A percentile compares a stretch with the other conserved stretches of the same genome.
These are phyloP conservation scores for Hedychridium roseum DNA, from an alignment of 2,888 invertebrate species.

Conservation along the genomic window DNA sequence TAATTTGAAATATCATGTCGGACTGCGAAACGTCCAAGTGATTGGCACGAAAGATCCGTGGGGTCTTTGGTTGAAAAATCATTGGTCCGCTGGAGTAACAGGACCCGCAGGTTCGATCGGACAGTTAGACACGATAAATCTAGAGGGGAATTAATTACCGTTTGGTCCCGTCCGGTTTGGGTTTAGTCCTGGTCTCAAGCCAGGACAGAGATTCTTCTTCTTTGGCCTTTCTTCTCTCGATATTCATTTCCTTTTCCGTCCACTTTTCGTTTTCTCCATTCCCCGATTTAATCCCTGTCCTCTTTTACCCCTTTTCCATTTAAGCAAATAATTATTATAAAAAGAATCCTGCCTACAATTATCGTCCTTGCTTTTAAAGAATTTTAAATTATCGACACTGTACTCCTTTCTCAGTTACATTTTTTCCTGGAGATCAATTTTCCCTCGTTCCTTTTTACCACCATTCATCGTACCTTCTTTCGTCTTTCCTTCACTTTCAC, in stretches of 20 bases:
- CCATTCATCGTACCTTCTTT: constrained; percentile 8
- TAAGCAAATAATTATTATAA: no score
- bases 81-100: constrained; percentile 32
- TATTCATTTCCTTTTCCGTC: constrained; percentile 2
- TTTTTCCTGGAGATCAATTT: no score
- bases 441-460: constrained; percentile 19
- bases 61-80: constrained; percentile 32
- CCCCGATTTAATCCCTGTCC: constrained; percentile 5
- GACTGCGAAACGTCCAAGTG: constrained; percentile 41
- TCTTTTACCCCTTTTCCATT: constrained; percentile 20
- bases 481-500: constrained; percentile 17
- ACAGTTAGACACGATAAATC: constrained; percentile 60
- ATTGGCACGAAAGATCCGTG: constrained; percentile 26
- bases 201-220: constrained; percentile 32
- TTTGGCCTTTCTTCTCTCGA: constrained; percentile 7
- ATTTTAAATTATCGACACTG: no score
- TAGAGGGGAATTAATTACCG: constrained; percentile 60
- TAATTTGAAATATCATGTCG: no score
- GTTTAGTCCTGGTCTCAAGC: constrained; percentile 47
- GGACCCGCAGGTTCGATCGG: constrained; percentile 43
- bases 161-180: constrained; percentile 54
- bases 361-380: no score
- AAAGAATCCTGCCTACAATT: no score
- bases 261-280: constrained; percentile 20
- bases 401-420: no score